Evolutionary conservation across 2,888 invertebrate species (phyloP).

Genomic region (Ormyrus rosae): DNA sequence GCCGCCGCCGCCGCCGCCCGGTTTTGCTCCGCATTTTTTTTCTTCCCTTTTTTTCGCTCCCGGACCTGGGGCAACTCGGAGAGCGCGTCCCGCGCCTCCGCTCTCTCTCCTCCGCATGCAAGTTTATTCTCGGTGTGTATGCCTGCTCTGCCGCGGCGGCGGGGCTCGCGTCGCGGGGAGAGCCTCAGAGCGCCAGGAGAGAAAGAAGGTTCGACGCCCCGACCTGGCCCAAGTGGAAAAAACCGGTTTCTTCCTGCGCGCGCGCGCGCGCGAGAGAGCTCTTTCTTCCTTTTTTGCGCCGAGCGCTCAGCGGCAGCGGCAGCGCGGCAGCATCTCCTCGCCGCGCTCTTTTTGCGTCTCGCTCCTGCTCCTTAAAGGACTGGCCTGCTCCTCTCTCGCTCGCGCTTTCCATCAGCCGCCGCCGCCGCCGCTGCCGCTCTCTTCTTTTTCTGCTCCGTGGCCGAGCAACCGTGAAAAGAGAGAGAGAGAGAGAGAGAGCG

Average conservation of each 20-base stretch:
- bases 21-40: slow-evolving; percentile 36
- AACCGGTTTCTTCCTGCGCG: slow-evolving; percentile 75
- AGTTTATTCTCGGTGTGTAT: too few relatives aligned
- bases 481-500: slow-evolving; percentile 58
- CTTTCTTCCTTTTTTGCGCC: slow-evolving; percentile 69
- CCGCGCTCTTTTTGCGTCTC: slow-evolving; percentile 42
- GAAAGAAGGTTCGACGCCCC: slow-evolving; percentile 75
- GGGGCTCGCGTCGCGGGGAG: background rate
- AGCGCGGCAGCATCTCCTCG: slow-evolving; percentile 66
- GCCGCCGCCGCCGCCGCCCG: slow-evolving; percentile 24
- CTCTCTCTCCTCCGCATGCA: background rate
- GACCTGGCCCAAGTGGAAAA: slow-evolving; percentile 77
- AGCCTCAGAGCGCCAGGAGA: background rate
- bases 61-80: slow-evolving; percentile 75
- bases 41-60: slow-evolving; percentile 58
- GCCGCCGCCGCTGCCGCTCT: slow-evolving; percentile 45
- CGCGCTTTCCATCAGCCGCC: slow-evolving; percentile 48
- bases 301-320: background rate
- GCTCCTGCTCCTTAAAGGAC: slow-evolving; percentile 27
- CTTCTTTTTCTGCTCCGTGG: slow-evolving; percentile 27
- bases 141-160: too few relatives aligned
- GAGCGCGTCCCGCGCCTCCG: slow-evolving; percentile 64
- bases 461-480: slow-evolving; percentile 39
- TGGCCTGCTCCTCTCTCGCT: slow-evolving; percentile 32
- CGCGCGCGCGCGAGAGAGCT: slow-evolving; percentile 54